phyloP scores from a whole-genome alignment of 2,113 vertebrate genomes.

The Aramus guarauna region DNA sequence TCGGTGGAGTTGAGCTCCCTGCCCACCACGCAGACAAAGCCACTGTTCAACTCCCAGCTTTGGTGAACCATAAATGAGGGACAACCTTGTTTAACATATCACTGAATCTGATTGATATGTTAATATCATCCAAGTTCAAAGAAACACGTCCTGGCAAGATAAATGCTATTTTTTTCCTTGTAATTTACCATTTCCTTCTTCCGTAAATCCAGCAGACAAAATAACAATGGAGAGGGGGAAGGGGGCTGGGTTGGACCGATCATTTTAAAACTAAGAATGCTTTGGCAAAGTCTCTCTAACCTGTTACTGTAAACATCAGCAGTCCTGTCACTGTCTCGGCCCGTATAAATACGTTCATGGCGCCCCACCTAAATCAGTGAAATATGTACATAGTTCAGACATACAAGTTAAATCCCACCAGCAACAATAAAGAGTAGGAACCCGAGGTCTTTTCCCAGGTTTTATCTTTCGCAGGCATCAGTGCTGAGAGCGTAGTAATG shows the following conservation, averaged over 20 bases:
- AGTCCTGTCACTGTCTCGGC: slow-evolving; percentile 63
- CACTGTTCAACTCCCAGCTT: background rate
- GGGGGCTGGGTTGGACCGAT: slow-evolving; percentile 59
- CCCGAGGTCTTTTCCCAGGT: slow-evolving; percentile 81
- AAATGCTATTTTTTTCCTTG: slow-evolving; percentile 66
- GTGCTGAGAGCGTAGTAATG: slow-evolving; percentile 70
- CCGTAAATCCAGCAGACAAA: slow-evolving; percentile 73
- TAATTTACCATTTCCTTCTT: slow-evolving; percentile 82
- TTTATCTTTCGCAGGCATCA: slow-evolving; percentile 84
- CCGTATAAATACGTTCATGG: slow-evolving; percentile 50
- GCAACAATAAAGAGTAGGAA: slow-evolving; percentile 81
- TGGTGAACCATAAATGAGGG: slow-evolving; percentile 35
- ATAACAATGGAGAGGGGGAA: slow-evolving; percentile 72
- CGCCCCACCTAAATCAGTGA: slow-evolving; percentile 70
- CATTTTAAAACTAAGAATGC: slow-evolving; percentile 71
- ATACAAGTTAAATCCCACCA: slow-evolving; percentile 72
- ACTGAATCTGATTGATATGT: slow-evolving; percentile 58
- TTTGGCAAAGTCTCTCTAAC: slow-evolving; percentile 66
- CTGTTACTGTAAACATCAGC: slow-evolving; percentile 78
- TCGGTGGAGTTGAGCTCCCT: background rate
- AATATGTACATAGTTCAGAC: slow-evolving; percentile 74
- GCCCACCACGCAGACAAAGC: background rate
- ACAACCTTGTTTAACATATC: slow-evolving; percentile 52
- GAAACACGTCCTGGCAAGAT: slow-evolving; percentile 69
- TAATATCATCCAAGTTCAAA: slow-evolving; percentile 72